Base-by-base conservation (phyloP, 1,140 invertebrate genomes). In the Cardiocondyla obscurior region DNA sequence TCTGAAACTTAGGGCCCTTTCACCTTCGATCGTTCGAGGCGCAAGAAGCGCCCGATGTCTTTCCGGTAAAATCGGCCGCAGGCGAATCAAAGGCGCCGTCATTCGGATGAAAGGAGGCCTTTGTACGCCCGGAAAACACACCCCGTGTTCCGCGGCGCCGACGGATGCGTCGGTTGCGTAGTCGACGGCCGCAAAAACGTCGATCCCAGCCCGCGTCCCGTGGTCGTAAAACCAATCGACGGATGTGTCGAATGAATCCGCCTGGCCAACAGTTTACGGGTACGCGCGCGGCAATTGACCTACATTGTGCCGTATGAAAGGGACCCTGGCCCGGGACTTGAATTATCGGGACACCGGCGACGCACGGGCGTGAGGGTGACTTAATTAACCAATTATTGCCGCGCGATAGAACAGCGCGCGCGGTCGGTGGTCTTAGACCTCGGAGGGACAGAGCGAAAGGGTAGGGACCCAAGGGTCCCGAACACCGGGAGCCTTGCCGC, bases 381-480 rank as follows among this genome's bases (percentile, higher is more conserved):
- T 85, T 89, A 87, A 87, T 82, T 87, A 89, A 65, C 70, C 83
- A 89, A 89, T 89, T 89, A 87, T 69, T 51, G 46, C 49, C 58
- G 74, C 64, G 55, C 70, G 51, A 42, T 10, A 49, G 28, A 58
- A 28, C n/a, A 16, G 28, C 28, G 51, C 28, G 51, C 28, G 0
- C 58, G n/a, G 46, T 44, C 14, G 22, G 46, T n/a, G 33, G 46
- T 79, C 74, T 67, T 53, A 55, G 33, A 36, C 1, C 30, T n/a
- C n/a, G n/a, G 19, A 14, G 30, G 64, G n/a, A 7, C 1, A 36
- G 39, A 10, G 46, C n/a, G 14, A 22, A 6, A 1, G 30, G 30
- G 12, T 46, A 39, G 33, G 1, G 33, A 30, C 12, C 7, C 1
- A 19, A 28, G 49, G 16, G 10, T 55, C 12, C 12, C 67, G 10